A percentile compares a stretch with the other conserved stretches of the same genome.
These are phyloP conservation scores for Dolomedes plantarius DNA, from an alignment of 2,888 invertebrate genomes.

Conservation along the genomic window DNA sequence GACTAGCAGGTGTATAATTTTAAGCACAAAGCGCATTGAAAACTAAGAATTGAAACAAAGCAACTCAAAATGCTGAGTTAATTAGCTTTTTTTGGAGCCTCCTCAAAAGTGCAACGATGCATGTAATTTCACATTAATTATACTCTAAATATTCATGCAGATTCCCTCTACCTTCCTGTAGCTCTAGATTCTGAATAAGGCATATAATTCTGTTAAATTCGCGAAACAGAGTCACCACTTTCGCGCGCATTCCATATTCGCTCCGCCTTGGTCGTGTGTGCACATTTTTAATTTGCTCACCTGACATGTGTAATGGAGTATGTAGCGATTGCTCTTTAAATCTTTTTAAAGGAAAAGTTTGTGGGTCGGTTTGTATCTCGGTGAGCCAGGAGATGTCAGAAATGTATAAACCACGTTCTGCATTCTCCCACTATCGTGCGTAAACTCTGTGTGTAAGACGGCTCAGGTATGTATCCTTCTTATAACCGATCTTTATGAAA, in stretches of 20 bases:
- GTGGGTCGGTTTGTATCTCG: slow-evolving; percentile 34
- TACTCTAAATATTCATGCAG: too few relatives aligned
- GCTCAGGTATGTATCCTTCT: slow-evolving; percentile 55
- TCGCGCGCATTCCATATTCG: background rate
- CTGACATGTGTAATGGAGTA: slow-evolving; percentile 33
- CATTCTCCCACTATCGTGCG: slow-evolving; percentile 39
- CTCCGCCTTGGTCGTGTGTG: background rate
- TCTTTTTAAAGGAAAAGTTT: slow-evolving; percentile 60
- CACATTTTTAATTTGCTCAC: background rate
- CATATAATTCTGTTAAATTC: too few relatives aligned
- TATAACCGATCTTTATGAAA: slow-evolving; percentile 3
- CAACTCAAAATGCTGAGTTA: too few relatives aligned
- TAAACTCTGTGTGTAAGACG: slow-evolving; percentile 19
- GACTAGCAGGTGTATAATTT: too few relatives aligned
- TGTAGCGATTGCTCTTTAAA: slow-evolving; percentile 69
- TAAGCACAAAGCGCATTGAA: too few relatives aligned
- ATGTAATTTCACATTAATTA: too few relatives aligned
- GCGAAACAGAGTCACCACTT: too few relatives aligned
- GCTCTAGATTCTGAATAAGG: too few relatives aligned
- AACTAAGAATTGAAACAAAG: too few relatives aligned
- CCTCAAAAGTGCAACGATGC: too few relatives aligned
- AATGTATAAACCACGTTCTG: slow-evolving; percentile 35
- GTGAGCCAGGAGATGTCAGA: slow-evolving; percentile 61
- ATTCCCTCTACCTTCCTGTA: too few relatives aligned
- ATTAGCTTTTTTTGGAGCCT: too few relatives aligned